Conservation (phyloP, 2,113 vertebrate species). For the Myrmophylax atrothorax region DNA sequence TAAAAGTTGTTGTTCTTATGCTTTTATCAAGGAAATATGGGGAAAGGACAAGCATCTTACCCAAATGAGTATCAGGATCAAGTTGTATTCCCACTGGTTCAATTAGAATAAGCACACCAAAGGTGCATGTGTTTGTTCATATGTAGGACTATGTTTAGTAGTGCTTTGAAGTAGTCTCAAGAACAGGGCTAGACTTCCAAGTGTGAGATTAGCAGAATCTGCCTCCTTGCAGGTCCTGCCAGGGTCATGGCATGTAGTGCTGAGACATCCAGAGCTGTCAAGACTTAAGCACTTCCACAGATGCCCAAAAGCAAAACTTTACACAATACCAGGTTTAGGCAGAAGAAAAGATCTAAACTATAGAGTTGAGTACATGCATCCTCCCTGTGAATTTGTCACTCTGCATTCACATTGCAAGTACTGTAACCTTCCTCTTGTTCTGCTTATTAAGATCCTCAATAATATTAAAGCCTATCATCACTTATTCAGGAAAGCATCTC, state of each 20-base stretch:
- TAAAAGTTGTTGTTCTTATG: background rate
- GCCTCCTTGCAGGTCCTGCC: background rate
- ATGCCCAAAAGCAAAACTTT: background rate
- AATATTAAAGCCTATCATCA: constrained; percentile 71
- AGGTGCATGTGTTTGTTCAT: background rate
- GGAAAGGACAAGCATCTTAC: background rate
- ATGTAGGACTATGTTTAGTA: background rate
- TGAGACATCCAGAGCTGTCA: background rate
- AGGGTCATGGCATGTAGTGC: background rate
- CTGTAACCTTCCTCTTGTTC: background rate
- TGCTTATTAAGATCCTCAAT: constrained; percentile 46
- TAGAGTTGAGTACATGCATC: background rate
- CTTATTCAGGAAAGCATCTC: constrained; percentile 71
- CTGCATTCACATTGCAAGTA: background rate
- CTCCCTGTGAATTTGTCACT: background rate
- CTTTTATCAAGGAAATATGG: background rate
- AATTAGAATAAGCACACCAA: background rate
- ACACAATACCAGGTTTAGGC: background rate
- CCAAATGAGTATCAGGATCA: background rate
- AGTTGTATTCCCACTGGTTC: background rate
- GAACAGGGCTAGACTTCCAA: background rate
- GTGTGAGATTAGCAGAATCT: background rate
- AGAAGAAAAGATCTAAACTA: background rate
- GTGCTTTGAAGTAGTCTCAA: background rate
- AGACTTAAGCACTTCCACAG: background rate